Evolutionary conservation across 1,140 invertebrate species (phyloP).

Genomic region (Antheraea mylitta): DNA sequence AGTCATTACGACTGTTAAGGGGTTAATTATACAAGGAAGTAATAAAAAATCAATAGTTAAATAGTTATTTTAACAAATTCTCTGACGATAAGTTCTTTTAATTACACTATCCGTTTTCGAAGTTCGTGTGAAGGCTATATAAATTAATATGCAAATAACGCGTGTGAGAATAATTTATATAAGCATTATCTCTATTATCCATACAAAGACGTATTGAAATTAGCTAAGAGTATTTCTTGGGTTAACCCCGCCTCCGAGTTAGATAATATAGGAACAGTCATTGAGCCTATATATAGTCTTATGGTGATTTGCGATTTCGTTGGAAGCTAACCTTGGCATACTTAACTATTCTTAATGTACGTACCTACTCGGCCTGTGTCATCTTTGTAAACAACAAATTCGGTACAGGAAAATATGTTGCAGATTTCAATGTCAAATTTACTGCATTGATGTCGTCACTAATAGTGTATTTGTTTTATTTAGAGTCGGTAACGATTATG

Average conservation of each 20-base stretch:
- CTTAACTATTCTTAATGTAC: conserved; percentile 5
- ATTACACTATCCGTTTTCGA: too few species aligned
- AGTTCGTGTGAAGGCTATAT: too few species aligned
- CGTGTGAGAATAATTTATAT: too few species aligned
- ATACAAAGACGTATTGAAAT: not conserved
- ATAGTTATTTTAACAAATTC: too few species aligned
- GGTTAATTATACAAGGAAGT: too few species aligned
- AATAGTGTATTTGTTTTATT: not conserved
- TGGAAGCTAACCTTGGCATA: conserved; percentile 6
- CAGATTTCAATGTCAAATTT: not conserved
- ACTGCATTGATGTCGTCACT: not conserved
- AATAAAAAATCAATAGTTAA: too few species aligned
- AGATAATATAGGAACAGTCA: not conserved
- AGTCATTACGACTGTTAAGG: too few species aligned
- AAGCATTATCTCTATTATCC: too few species aligned
- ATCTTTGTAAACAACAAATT: not conserved
- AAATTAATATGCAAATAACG: too few species aligned
- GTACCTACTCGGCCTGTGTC: not conserved
- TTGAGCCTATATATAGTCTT: not conserved
- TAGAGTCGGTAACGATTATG: not conserved
- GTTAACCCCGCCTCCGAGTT: not conserved
- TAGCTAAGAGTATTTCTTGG: not conserved
- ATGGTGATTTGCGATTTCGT: conserved; percentile 4
- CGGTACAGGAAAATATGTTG: not conserved
- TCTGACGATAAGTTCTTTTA: too few species aligned